Evolutionary conservation across 2,113 vertebrate genomes (phyloP), one percentile per base, ranked within the genome.

Genomic region (Delphinus delphis): DNA sequence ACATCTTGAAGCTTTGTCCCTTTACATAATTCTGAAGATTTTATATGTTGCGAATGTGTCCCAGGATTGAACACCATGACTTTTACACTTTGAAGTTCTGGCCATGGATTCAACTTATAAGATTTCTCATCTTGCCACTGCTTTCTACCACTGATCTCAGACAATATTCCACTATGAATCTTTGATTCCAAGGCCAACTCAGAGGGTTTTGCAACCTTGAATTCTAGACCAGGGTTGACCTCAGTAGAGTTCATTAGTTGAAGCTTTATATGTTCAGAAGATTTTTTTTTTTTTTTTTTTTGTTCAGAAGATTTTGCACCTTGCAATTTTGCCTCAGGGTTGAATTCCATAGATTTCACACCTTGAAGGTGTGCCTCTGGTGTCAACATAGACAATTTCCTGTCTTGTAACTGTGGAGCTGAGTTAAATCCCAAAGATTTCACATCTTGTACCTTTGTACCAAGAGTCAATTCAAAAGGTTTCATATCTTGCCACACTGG

Each of bases 101-200:
- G 74, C 84, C 82, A 5, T 68, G 87, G 63, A 53, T 84, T 95
- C 53, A 70, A 53, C 38, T 53, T 82, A 23, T 1, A 87, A 79
- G 58, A 65, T 77, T 94, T 96, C 65, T 80, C 81, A 77, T 90
- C 88, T 98, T 95, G 91, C 11, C 74, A 36, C 60, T 93, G 97
- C 25, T 94, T 96, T 90, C 50, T 17, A 65, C 26, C 33, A 38
- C 15, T 96, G 58, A 92, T 73, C 79, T 87, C 76, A 53, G 91
- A 93, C 90, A 58, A 31, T 90, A 41, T 13, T 8, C 73, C 18
- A 60, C 33, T 68, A n/a, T 92, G 47, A 89, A 77, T 44, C 33
- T 92, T 90, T 88, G 97, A 83, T 63, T 95, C 58, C 50, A 79
- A 90, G 60, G 33, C 33, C 38, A 91, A 60, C n/a, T 93, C 68